A percentile compares a stretch with the other conserved stretches of the same genome.
Conservation (phyloP, 1,140 invertebrate species). For the Drosophila fuyamai region DNA sequence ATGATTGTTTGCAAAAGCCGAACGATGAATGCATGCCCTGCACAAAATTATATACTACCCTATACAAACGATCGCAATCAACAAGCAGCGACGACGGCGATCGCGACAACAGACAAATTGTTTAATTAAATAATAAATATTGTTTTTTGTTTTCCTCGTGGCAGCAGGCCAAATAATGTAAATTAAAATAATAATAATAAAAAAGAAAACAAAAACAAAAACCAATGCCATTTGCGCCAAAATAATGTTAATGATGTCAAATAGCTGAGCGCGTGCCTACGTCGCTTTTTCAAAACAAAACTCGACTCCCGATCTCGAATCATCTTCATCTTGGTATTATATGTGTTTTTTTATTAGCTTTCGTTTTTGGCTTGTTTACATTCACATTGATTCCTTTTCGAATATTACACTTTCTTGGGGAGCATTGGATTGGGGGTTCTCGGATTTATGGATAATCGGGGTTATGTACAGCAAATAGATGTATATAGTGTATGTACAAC, state of each 20-base stretch:
- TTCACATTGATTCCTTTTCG: conserved; percentile 67
- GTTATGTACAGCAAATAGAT: conserved; percentile 35
- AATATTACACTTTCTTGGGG: conserved; percentile 46
- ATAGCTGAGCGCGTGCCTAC: conserved; percentile 37
- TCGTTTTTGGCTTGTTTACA: conserved; percentile 79
- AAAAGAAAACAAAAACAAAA: conserved; percentile 71
- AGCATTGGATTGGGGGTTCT: conserved; percentile 14
- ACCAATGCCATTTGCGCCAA: conserved; percentile 54
- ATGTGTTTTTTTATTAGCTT: conserved; percentile 54
- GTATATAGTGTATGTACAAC: conserved; percentile 35
- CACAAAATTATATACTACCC: neutral
- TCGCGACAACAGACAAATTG: conserved; percentile 53
- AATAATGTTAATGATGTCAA: conserved; percentile 61
- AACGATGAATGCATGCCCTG: conserved; percentile 2
- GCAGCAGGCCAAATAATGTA: conserved; percentile 32
- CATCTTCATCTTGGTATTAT: conserved; percentile 17
- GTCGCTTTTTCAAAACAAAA: neutral
- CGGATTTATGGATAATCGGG: neutral
- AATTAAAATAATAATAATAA: conserved; percentile 69
- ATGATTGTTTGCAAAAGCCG: neutral
- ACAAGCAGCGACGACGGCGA: conserved; percentile 28
- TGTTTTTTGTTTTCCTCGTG: conserved; percentile 14
- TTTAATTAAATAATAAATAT: conserved; percentile 67
- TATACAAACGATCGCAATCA: conserved; percentile 26
- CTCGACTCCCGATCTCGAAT: conserved; percentile 18